Percentiles rank a stretch among this genome's conserved stretches.
These are phyloP conservation scores for Cephus nigrinus DNA, from an alignment of 2,888 invertebrate genomes.

Conservation along the genomic window DNA sequence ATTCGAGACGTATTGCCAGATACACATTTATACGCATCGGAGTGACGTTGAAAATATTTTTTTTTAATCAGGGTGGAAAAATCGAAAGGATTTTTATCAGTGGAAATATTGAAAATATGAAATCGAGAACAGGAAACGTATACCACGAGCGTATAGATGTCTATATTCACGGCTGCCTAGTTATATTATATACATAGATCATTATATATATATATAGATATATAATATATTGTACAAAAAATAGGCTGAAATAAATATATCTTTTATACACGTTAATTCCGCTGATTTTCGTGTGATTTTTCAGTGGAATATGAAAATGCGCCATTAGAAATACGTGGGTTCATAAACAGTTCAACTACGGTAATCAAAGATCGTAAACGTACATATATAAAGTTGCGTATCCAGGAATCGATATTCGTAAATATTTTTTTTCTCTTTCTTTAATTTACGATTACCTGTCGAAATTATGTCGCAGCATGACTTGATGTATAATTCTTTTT, in stretches of 20 bases:
- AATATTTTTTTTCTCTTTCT: not conserved
- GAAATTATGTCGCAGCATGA: conserved; percentile 18
- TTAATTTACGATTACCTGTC: not conserved
- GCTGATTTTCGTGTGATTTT: not conserved
- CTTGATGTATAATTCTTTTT: conserved; percentile 13
- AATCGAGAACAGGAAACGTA: not conserved
- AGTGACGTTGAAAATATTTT: not conserved
- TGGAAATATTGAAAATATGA: not conserved
- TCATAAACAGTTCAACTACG: not conserved
- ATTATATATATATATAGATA: not conserved
- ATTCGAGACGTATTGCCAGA: not conserved
- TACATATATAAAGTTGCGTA: not conserved
- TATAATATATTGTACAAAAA: not conserved
- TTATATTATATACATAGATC: not conserved
- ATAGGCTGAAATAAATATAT: conserved; percentile 1
- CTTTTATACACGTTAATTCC: not conserved
- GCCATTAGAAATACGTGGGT: not conserved
- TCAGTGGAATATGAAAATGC: not conserved
- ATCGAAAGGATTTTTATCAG: not conserved
- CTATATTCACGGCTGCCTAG: not conserved
- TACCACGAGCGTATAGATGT: not conserved
- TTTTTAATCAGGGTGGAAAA: not conserved
- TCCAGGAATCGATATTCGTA: not conserved
- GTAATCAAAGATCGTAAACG: not conserved
- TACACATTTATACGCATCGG: not conserved